Evolutionary conservation across 2,888 invertebrate species (phyloP).

Genomic region (Bruchidius siliquastri): DNA sequence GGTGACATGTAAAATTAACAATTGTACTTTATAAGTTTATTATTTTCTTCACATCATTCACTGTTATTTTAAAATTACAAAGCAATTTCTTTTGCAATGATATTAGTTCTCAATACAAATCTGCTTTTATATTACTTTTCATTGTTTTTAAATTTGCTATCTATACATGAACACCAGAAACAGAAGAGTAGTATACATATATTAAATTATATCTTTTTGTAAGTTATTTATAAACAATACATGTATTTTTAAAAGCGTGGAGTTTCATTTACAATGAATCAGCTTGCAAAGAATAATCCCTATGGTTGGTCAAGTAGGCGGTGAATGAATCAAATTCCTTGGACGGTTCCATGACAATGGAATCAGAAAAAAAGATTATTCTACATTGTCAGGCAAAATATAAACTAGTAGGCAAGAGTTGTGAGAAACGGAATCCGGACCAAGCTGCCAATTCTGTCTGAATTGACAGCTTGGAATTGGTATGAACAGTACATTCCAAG

Average conservation of each 20-base stretch:
- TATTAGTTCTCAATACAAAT: not conserved
- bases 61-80: not conserved
- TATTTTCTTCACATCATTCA: not conserved
- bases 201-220: conserved; percentile 36
- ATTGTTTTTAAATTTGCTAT: not conserved
- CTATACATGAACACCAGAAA: not conserved
- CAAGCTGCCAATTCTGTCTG: too few species aligned
- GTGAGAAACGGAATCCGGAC: too few species aligned
- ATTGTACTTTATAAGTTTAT: not conserved
- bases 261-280: not conserved
- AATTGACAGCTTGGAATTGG: too few species aligned
- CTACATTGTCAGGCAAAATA: too few species aligned
- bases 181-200: conserved; percentile 5
- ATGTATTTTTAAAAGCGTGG: not conserved
- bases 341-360: too few species aligned
- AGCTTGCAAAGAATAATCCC: too few species aligned
- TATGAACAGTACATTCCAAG: too few species aligned
- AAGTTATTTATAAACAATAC: conserved; percentile 45
- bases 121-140: not conserved
- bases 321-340: too few species aligned
- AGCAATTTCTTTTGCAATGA: not conserved
- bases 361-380: too few species aligned
- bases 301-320: too few species aligned
- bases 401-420: too few species aligned
- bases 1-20: too few species aligned